Conservation (phyloP, 1,140 invertebrate genomes). For the Temnothorax nylanderi region DNA sequence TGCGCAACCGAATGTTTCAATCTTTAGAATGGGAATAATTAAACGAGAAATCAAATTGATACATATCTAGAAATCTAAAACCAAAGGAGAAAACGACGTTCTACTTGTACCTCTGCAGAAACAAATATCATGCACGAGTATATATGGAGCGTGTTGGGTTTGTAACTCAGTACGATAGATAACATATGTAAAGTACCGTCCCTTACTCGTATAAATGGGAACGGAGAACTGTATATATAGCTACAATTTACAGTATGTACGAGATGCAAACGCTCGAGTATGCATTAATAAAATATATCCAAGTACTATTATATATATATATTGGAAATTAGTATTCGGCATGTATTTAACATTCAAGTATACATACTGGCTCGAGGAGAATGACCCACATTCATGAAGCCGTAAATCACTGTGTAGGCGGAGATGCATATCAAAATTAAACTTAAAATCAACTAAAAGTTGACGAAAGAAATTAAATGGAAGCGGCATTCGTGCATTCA, state of each 20-base stretch:
- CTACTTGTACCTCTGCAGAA: conserved; percentile 45
- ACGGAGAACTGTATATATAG: conserved; percentile 52
- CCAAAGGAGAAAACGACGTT: background rate
- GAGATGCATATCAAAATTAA: conserved; percentile 63
- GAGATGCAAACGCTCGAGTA: conserved; percentile 53
- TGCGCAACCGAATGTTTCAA: conserved; percentile 69
- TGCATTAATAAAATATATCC: conserved; percentile 55
- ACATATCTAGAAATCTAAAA: conserved; percentile 63
- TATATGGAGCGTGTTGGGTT: conserved; percentile 32
- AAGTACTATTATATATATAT: conserved; percentile 48
- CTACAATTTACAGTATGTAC: conserved; percentile 61
- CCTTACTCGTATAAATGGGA: conserved; percentile 39
- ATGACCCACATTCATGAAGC: conserved; percentile 78
- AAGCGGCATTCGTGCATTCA: conserved; percentile 78
- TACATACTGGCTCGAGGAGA: conserved; percentile 77
- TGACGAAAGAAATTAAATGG: conserved; percentile 65
- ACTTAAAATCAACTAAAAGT: conserved; percentile 57
- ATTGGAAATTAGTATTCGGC: conserved; percentile 46
- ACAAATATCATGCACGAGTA: conserved; percentile 55
- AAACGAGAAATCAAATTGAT: conserved; percentile 80
- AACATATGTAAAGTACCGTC: conserved; percentile 43
- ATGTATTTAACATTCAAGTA: conserved; percentile 44
- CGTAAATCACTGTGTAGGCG: conserved; percentile 61
- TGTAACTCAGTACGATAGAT: conserved; percentile 13
- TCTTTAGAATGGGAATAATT: conserved; percentile 81